Evolutionary conservation across 2,888 invertebrate species (phyloP), one percentile per base, ranked within the genome.

Genomic region (Alloplasta piceator): DNA sequence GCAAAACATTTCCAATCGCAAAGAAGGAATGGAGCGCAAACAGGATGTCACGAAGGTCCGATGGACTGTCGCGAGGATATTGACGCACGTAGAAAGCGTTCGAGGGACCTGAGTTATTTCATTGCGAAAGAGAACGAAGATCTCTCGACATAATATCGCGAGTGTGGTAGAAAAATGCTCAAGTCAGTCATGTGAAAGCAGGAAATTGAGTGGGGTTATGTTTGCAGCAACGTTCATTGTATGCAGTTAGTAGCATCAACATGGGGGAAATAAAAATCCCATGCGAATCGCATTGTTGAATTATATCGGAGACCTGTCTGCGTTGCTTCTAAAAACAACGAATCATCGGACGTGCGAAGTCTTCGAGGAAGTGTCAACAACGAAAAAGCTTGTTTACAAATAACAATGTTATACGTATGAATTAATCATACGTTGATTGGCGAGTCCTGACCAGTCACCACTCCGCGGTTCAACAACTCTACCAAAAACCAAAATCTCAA

Each of bases 161-260:
- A 43, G 56, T 5, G 48, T 26, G 50, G 56, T 63, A 14, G 72
- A 61, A 71, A 52, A 72, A 80, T 78, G 72, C 71, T 55, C 75
- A 52, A 55, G 50, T 39, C 10, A 48, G 38, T 61, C 71, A 73
- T 74, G 82, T 76, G 83, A 80, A 85, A 81, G 78, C 66, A 46
- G 70, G n/a, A 56, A 48, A 63, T 74, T 64, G 81, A 78, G 38
- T 52, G 16, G 16, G 26, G 71, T 36, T n/a, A 48, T n/a, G 26
- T 6, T 14, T n/a, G 39, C 5, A 6, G 41, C 50, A 39, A 50
- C 52, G 14, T 52, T 64, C 39, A 58, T 74, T 74, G 74, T 74
- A 48, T 60, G 46, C 58, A 50, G 12, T n/a, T 14, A 14, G 14
- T 52, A 7, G 6, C 14, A 52, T 26, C 26, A 52, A 16, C 16